Base-by-base conservation (phyloP, 2,888 invertebrate species). In the Netelia fuscicornis region DNA sequence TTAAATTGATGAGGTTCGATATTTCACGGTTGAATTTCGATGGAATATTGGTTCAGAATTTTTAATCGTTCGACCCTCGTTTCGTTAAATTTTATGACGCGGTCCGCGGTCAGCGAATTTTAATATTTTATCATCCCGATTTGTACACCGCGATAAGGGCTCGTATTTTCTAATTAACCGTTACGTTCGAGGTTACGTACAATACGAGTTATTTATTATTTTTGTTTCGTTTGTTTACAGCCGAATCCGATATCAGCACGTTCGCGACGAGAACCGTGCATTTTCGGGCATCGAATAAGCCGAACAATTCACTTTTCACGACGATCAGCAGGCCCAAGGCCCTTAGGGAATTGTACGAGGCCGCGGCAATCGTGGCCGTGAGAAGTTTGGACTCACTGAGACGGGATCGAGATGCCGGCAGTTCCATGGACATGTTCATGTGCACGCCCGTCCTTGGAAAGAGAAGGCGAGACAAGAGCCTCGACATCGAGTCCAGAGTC, bases 211-310 rank as follows among this genome's bases (percentile, higher is more conserved):
- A 48, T 56, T 79, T 30, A 54, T 71, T 77, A 37, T 87, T 89
- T 93, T 94, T 94, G 93, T 70, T 97, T 96, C 30, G 37, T 71
- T 37, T 74, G 62, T 64, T 37, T 9, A 74, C 96, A 98, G 98
- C 98, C 94, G 98, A 98, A 95, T 97, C 98, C 93, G 98, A 98
- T 95, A 97, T 98, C 94, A 97, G 97, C 92, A 96, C 97, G 93
- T 98, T 98, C 95, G 97, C 97, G 89, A 94, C 96, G 90, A 96
- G 96, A 93, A 97, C 96, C 94, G 95, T 96, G 90, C 97, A 98
- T 95, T 98, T 96, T 95, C 95, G 95, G 93, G 95, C 96, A 90
- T 95, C 95, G 91, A 96, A 96, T 93, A 95, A 96, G 90, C 95
- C 96, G 92, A 95, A 95, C 92, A 96, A 96, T 90, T 95, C 96